A percentile compares a stretch with the other conserved stretches of the same genome.
These are phyloP conservation scores for Dasyprocta punctata DNA, from an alignment of 2,113 vertebrate species.

Conservation along the genomic window DNA sequence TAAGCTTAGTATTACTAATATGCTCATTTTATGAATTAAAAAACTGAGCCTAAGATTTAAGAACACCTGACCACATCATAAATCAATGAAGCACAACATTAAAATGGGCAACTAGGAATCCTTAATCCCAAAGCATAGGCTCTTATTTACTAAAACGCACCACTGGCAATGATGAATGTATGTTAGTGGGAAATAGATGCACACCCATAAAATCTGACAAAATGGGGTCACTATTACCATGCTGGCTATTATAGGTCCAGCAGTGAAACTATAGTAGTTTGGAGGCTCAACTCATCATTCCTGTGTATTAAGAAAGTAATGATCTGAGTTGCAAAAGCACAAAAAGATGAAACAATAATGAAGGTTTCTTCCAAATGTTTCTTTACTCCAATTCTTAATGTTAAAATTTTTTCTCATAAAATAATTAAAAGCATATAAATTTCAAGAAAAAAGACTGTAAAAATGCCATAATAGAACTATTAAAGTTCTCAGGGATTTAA, in stretches of 20 bases:
- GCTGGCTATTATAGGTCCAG: background rate
- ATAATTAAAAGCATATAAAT: constrained; percentile 20
- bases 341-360: background rate
- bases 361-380: constrained; percentile 13
- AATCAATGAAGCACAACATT: background rate
- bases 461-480: background rate
- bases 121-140: background rate
- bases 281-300: background rate
- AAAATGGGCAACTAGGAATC: background rate
- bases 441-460: background rate
- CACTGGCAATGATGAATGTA: background rate
- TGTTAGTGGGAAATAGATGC: background rate
- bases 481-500: background rate
- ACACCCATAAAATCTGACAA: background rate
- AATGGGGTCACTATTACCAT: background rate
- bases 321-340: background rate
- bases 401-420: background rate
- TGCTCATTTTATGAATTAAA: background rate
- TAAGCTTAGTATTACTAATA: background rate
- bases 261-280: background rate
- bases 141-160: background rate
- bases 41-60: background rate
- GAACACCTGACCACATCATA: background rate
- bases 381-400: background rate
- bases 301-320: background rate